A percentile compares a stretch with the other conserved stretches of the same genome.
These are phyloP conservation scores for Aurelia aurita complex sp. Pacific DNA, from an alignment of 30 jellyfish, hydroid and myxozoan species.

Conservation along the genomic window DNA sequence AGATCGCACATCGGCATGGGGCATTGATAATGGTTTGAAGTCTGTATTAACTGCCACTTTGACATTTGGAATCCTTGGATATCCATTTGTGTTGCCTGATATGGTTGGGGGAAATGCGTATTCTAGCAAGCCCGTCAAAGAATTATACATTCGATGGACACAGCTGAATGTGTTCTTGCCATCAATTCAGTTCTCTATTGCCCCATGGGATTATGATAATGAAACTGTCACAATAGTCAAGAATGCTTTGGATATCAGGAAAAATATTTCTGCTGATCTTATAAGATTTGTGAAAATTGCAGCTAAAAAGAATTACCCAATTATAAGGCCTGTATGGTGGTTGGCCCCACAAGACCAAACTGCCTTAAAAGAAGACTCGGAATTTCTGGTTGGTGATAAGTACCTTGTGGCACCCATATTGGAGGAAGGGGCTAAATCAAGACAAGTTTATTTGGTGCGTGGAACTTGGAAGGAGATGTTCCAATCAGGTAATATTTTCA, in stretches of 20 bases:
- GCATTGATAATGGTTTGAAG: slow-evolving; percentile 84
- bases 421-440: slow-evolving; percentile 55
- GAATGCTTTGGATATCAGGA: slow-evolving; percentile 64
- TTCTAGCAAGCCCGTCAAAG: slow-evolving; percentile 72
- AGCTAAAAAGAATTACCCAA: slow-evolving; percentile 66
- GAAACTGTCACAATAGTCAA: slow-evolving; percentile 65
- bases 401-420: slow-evolving; percentile 89
- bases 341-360: slow-evolving; percentile 69
- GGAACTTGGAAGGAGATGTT: slow-evolving; percentile 94
- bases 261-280: slow-evolving; percentile 48
- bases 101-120: slow-evolving; percentile 98
- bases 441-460: slow-evolving; percentile 56
- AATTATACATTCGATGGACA: slow-evolving; percentile 89
- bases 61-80: slow-evolving; percentile 89
- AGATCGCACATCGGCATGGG: slow-evolving; percentile 90
- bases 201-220: slow-evolving; percentile 95
- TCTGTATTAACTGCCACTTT: slow-evolving; percentile 88
- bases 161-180: slow-evolving; percentile 90
- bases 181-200: slow-evolving; percentile 87
- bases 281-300: slow-evolving; percentile 65
- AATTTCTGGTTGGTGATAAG: slow-evolving; percentile 80
- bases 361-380: slow-evolving; percentile 59
- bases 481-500: slow-evolving; percentile 34
- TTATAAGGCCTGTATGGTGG: slow-evolving; percentile 97
- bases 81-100: slow-evolving; percentile 93